Conservation (phyloP, 2,888 invertebrate genomes). For the Dorcus parallelipipedus region DNA sequence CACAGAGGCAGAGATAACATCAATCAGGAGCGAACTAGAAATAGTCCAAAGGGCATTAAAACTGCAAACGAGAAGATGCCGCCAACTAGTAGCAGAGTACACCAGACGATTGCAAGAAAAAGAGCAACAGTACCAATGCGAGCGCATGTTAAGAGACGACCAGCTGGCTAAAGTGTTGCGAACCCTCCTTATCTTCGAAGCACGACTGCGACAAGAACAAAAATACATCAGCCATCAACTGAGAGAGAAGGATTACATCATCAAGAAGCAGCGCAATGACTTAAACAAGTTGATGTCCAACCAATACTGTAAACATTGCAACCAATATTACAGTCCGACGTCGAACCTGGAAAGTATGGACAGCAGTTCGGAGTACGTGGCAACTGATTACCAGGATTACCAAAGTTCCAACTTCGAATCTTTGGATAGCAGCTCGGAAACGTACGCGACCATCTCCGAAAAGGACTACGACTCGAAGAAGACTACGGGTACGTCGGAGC, state of each 20-base stretch:
- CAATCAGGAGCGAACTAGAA: slow-evolving; percentile 61
- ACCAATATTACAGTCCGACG: slow-evolving; percentile 40
- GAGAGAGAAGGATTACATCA: slow-evolving; percentile 68
- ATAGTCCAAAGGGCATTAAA: slow-evolving; percentile 65
- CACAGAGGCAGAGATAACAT: slow-evolving; percentile 57
- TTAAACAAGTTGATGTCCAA: slow-evolving; percentile 61
- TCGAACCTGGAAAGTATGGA: slow-evolving; percentile 43
- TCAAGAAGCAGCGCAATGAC: slow-evolving; percentile 66
- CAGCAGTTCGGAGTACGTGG: slow-evolving; percentile 46
- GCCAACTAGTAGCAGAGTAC: slow-evolving; percentile 66
- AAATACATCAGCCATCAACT: slow-evolving; percentile 66
- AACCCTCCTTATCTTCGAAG: slow-evolving; percentile 68
- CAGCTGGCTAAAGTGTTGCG: slow-evolving; percentile 69
- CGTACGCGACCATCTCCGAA: slow-evolving; percentile 44
- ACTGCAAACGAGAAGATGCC: slow-evolving; percentile 63
- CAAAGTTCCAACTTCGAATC: slow-evolving; percentile 47
- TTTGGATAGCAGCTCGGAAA: slow-evolving; percentile 46
- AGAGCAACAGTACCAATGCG: slow-evolving; percentile 59
- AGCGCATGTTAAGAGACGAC: slow-evolving; percentile 63
- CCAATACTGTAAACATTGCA: slow-evolving; percentile 48
- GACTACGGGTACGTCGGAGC: slow-evolving; percentile 21
- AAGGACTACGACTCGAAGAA: slow-evolving; percentile 37
- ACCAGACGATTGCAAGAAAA: slow-evolving; percentile 58
- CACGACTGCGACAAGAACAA: slow-evolving; percentile 69
- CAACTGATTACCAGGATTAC: slow-evolving; percentile 42